A percentile compares a stretch with the other conserved stretches of the same genome.
These are phyloP conservation scores for Limenitis camilla DNA, from an alignment of 2,888 invertebrate species.

Conservation along the genomic window DNA sequence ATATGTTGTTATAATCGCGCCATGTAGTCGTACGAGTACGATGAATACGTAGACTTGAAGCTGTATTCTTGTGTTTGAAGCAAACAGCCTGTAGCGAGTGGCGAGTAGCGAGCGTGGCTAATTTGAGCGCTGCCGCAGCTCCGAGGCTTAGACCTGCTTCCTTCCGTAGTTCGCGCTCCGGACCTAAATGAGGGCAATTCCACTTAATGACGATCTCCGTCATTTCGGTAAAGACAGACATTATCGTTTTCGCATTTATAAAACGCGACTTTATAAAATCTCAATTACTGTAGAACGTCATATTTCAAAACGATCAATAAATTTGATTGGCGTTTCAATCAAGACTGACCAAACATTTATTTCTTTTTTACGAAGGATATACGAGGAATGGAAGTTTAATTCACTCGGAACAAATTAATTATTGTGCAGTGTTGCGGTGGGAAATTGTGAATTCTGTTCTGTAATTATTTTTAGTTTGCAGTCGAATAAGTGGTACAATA, in stretches of 20 bases:
- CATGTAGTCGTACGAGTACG: not conserved
- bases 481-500: not conserved
- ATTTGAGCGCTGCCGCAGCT: constrained; percentile 56
- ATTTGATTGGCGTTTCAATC: constrained; percentile 30
- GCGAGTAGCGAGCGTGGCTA: constrained; percentile 55
- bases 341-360: constrained; percentile 27
- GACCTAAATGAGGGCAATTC: constrained; percentile 64
- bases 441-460: not conserved
- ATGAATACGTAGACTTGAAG: constrained; percentile 50
- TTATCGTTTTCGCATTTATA: constrained; percentile 18
- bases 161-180: constrained; percentile 60
- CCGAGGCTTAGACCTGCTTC: constrained; percentile 59
- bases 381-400: constrained; percentile 9
- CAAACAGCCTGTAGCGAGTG: too few species aligned
- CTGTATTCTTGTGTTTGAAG: constrained; percentile 47
- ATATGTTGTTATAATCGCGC: not conserved
- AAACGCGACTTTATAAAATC: constrained; percentile 16
- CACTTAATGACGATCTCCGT: constrained; percentile 58
- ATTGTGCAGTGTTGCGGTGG: not conserved
- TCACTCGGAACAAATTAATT: constrained; percentile 12
- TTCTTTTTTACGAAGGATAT: constrained; percentile 12
- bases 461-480: not conserved
- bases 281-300: constrained; percentile 15
- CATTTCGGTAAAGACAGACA: constrained; percentile 23
- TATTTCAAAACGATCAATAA: constrained; percentile 22